These are phyloP conservation scores for Mechanitis messenoides DNA, from an alignment of 2,888 invertebrate species.

Conservation along the genomic window DNA sequence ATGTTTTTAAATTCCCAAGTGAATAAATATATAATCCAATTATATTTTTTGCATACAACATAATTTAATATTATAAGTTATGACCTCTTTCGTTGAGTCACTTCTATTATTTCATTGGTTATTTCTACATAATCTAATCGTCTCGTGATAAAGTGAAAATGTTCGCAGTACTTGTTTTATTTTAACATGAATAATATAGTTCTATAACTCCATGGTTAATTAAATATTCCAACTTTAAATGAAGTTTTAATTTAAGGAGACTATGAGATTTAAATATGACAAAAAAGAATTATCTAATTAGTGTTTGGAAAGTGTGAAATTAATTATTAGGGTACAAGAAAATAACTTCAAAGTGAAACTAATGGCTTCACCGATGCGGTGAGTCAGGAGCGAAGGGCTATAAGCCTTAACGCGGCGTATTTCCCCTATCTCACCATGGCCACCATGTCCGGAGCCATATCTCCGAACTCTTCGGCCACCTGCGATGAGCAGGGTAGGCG, in stretches of 20 bases:
- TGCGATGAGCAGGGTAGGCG: constrained; percentile 76
- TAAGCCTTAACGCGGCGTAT: constrained; percentile 58
- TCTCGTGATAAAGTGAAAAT: constrained; percentile 57
- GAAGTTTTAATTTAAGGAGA: constrained; percentile 24
- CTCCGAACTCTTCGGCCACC: constrained; percentile 51
- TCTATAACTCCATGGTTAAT: constrained; percentile 17
- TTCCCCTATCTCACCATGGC: constrained; percentile 46
- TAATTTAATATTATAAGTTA: constrained; percentile 1
- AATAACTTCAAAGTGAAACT: constrained; percentile 50
- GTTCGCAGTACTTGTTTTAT: constrained; percentile 39
- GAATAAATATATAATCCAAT: no score
- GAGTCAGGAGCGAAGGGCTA: constrained; percentile 47
- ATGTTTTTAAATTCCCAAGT: no score
- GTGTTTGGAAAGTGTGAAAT: constrained; percentile 51
- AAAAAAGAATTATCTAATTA: constrained; percentile 40
- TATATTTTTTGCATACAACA: no score
- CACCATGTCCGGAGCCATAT: constrained; percentile 62
- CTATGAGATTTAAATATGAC: constrained; percentile 25
- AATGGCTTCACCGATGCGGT: constrained; percentile 58
- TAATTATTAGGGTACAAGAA: constrained; percentile 46
- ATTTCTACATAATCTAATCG: constrained; percentile 62
- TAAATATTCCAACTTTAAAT: constrained; percentile 45
- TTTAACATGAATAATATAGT: constrained; percentile 30
- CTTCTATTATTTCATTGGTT: constrained; percentile 45
- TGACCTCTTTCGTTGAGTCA: constrained; percentile 18